Percentiles rank a stretch among this genome's conserved stretches.
phyloP scores from a whole-genome alignment of 2,797 vertebrate genomes.

The Danio albolineatus region DNA sequence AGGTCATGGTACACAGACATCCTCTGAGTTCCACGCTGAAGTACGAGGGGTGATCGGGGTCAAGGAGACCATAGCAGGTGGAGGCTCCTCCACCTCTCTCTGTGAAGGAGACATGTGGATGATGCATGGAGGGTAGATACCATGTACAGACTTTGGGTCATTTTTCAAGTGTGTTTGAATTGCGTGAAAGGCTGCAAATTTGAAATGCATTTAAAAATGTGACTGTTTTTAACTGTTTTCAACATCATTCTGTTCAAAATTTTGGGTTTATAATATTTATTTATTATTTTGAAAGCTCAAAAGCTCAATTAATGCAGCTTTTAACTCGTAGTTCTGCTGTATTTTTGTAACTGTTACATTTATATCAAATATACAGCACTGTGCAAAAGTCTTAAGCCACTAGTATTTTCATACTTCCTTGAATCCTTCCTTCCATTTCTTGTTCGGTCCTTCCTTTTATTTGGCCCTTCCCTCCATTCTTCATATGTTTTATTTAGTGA shows the following conservation, averaged over 20 bases:
- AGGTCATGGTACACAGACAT: constrained; percentile 51
- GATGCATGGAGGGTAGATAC: constrained; percentile 46
- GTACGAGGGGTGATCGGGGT: constrained; percentile 42
- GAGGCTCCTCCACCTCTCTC: constrained; percentile 35
- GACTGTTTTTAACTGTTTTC: neutral
- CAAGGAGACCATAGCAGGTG: constrained; percentile 55
- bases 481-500: too few species aligned
- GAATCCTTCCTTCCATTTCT: too few species aligned
- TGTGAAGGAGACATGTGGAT: constrained; percentile 38
- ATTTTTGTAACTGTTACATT: too few species aligned
- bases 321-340: too few species aligned
- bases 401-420: too few species aligned
- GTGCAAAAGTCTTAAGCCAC: too few species aligned
- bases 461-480: too few species aligned
- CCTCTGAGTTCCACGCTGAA: constrained; percentile 48
- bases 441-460: too few species aligned
- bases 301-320: neutral
- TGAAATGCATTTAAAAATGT: neutral
- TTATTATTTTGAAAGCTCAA: neutral
- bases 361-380: too few species aligned
- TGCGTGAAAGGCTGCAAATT: neutral
- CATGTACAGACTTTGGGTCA: constrained; percentile 39
- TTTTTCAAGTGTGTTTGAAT: constrained; percentile 4
- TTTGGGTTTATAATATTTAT: neutral
- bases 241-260: neutral